Percentiles rank a stretch among this genome's conserved stretches.
Conservation (phyloP, 2,113 vertebrate genomes). For the Megatriorchis doriae region DNA sequence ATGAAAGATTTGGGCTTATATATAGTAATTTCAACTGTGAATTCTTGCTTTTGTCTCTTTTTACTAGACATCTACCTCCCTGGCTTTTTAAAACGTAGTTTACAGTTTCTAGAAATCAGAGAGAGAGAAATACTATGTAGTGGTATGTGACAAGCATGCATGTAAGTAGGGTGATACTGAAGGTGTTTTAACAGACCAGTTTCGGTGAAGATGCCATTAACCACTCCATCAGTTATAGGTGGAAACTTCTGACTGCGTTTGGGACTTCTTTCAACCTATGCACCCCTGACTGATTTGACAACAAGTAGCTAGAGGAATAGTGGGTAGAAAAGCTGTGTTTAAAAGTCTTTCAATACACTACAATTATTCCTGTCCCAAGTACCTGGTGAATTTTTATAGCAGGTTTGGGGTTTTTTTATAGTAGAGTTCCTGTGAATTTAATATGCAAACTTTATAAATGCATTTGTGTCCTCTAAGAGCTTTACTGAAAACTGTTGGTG, state of each 20-base stretch:
- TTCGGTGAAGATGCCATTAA: neutral
- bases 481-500: neutral
- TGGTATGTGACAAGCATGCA: neutral
- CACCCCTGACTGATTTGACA: neutral
- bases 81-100: neutral
- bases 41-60: neutral
- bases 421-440: neutral
- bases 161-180: neutral
- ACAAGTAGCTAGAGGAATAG: neutral
- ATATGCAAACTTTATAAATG: neutral
- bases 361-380: neutral
- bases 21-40: neutral
- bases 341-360: neutral
- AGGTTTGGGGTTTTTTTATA: neutral
- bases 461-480: neutral
- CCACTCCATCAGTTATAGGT: neutral
- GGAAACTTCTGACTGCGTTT: neutral
- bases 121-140: neutral
- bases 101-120: neutral
- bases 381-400: neutral
- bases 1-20: neutral
- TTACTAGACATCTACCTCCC: neutral
- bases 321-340: neutral
- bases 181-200: neutral
- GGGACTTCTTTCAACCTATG: neutral